Conservation (phyloP, 92 coral and sea anemone genomes). For the Hydrozoanthus gracilis region DNA sequence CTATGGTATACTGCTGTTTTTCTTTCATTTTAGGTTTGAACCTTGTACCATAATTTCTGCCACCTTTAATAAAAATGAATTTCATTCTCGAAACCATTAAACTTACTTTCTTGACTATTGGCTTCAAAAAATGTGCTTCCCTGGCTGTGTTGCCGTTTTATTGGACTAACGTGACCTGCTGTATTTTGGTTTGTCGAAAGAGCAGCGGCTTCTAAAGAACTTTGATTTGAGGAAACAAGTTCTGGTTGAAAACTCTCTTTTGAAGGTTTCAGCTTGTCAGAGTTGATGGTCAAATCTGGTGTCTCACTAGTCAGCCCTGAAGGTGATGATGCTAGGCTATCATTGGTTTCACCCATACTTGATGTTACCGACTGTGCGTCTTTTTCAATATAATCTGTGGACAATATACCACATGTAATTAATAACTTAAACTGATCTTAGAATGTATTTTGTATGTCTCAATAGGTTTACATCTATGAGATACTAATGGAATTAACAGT, state of each 20-base stretch:
- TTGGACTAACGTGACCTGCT: constrained; percentile 61
- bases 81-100: not conserved
- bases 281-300: constrained; percentile 28
- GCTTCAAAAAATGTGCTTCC: constrained; percentile 63
- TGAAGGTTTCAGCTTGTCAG: constrained; percentile 5
- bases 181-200: constrained; percentile 8
- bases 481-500: too few relatives aligned
- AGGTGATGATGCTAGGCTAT: constrained; percentile 89
- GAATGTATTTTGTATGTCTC: too few relatives aligned
- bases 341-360: constrained; percentile 86
- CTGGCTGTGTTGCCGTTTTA: constrained; percentile 78
- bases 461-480: too few relatives aligned
- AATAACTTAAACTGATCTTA: not conserved
- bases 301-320: constrained; percentile 46
- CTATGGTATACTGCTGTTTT: too few relatives aligned
- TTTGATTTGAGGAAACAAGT: constrained; percentile 10
- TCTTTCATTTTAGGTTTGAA: too few relatives aligned
- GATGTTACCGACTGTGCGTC: constrained; percentile 82
- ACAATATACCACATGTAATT: not conserved
- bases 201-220: constrained; percentile 6
- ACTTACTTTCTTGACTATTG: constrained; percentile 44
- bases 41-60: too few relatives aligned
- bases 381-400: constrained; percentile 62
- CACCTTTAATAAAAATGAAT: not conserved
- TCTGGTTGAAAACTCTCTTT: constrained; percentile 36